Conservation (phyloP, 2,888 invertebrate genomes). For the Cephus sareptanus region DNA sequence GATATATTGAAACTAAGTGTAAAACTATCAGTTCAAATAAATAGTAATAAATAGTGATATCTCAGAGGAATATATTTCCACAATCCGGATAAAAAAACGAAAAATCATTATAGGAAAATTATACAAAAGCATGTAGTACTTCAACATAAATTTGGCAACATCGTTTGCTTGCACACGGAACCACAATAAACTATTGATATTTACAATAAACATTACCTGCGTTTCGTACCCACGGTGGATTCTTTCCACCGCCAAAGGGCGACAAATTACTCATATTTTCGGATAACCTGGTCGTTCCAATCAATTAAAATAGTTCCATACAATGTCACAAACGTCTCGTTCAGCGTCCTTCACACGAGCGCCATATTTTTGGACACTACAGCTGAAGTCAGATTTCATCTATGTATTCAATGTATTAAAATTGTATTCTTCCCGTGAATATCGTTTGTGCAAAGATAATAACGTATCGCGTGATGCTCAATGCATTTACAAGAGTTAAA, state of each 20-base stretch:
- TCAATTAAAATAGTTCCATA: conserved; percentile 28
- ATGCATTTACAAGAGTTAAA: background rate
- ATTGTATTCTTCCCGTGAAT: background rate
- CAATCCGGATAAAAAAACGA: background rate
- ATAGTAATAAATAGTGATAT: background rate
- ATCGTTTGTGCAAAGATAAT: background rate
- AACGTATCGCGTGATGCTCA: background rate
- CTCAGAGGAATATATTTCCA: background rate
- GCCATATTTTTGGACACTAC: conserved; percentile 48
- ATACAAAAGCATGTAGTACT: background rate
- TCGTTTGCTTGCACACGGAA: conserved; percentile 37
- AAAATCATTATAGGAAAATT: background rate
- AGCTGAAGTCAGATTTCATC: conserved; percentile 13
- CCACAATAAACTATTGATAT: conserved; percentile 29
- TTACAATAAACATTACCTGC: conserved; percentile 52
- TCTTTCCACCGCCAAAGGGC: conserved; percentile 76
- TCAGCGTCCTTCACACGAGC: conserved; percentile 57
- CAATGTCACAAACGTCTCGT: conserved; percentile 19
- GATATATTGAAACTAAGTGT: background rate
- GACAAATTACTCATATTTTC: conserved; percentile 68
- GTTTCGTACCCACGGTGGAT: conserved; percentile 85
- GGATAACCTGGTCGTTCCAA: background rate
- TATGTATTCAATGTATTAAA: conserved; percentile 2
- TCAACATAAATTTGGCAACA: conserved; percentile 34
- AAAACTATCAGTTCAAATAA: background rate